Base-by-base conservation (phyloP, 2,888 invertebrate genomes). In the Schrankia costaestrigalis region DNA sequence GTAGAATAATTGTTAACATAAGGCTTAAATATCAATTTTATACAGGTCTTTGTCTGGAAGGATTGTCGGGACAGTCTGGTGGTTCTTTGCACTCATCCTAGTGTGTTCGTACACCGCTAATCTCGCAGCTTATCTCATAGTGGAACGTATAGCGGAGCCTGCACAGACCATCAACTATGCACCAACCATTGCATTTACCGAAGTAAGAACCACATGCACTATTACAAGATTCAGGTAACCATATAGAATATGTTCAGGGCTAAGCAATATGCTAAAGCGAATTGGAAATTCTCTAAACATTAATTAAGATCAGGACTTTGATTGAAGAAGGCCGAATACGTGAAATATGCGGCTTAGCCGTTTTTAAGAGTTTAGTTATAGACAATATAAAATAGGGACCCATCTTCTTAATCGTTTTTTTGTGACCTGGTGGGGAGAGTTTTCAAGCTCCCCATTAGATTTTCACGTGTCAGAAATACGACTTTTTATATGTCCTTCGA, bases 21-120 rank as follows among this genome's bases (percentile, higher is more conserved):
- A n/a, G n/a, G n/a, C n/a, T n/a, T n/a, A n/a, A n/a, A n/a, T n/a
- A n/a, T n/a, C n/a, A 23, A 47, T 32, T 35, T 14, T 38, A 46
- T 46, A 17, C 56, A 90, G 95, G 69, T 95, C 95, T 2, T 90
- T 96, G 53, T 96, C 97, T 0, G 97, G 97, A 3, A 91, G 99
- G 41, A 98, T 99, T 61, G 99, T 99, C 1, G 98, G 98, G 24
- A 96, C 97, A 22, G 98, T 98, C 1, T 99, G 99, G 99, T 99
- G 99, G 98, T 99, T 99, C 83, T 99, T 99, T 85, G 99, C 98
- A 0, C 90, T 99, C 45, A 99, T 99, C 67, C 91, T 99, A 36
- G 97, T 98, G 48, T 98, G 98, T 33, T 98, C 98, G 11, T 99
- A 99, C 79, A 99, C 99, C 26, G 99, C 99, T 41, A 99, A 99